These are phyloP conservation scores for Idaea biselata DNA, from an alignment of 2,888 invertebrate genomes.

Conservation along the genomic window DNA sequence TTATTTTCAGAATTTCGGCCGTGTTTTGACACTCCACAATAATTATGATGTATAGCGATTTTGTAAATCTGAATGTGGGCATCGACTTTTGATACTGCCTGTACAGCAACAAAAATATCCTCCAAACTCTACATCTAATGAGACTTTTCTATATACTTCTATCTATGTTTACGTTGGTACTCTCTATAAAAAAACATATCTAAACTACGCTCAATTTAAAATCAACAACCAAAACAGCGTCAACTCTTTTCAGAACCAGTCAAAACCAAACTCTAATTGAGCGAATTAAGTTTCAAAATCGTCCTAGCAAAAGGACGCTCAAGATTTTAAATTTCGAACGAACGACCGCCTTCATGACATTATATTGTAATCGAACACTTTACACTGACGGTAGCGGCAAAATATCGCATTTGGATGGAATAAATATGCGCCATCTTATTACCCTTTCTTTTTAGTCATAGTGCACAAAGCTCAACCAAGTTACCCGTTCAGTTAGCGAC, in stretches of 20 bases:
- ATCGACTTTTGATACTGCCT: background rate
- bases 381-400: slow-evolving; percentile 72
- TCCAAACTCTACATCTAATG: background rate
- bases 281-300: slow-evolving; percentile 34
- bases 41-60: no score
- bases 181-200: background rate
- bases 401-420: slow-evolving; percentile 74
- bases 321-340: slow-evolving; percentile 63
- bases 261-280: slow-evolving; percentile 24
- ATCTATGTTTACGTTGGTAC: background rate
- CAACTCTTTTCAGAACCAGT: slow-evolving; percentile 9
- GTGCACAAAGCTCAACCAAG: slow-evolving; percentile 35
- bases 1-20: no score
- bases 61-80: no score
- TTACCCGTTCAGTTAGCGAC: background rate
- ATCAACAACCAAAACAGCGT: slow-evolving; percentile 31
- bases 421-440: slow-evolving; percentile 67
- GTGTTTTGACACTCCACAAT: no score
- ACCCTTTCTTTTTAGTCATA: slow-evolving; percentile 79
- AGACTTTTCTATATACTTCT: background rate
- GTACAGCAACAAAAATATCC: background rate
- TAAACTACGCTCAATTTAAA: background rate
- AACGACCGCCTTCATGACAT: slow-evolving; percentile 65
- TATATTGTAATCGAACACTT: slow-evolving; percentile 81
- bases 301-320: slow-evolving; percentile 27